Base-by-base conservation (phyloP, 2,797 vertebrate species). In the Peromyscus nudipes region DNA sequence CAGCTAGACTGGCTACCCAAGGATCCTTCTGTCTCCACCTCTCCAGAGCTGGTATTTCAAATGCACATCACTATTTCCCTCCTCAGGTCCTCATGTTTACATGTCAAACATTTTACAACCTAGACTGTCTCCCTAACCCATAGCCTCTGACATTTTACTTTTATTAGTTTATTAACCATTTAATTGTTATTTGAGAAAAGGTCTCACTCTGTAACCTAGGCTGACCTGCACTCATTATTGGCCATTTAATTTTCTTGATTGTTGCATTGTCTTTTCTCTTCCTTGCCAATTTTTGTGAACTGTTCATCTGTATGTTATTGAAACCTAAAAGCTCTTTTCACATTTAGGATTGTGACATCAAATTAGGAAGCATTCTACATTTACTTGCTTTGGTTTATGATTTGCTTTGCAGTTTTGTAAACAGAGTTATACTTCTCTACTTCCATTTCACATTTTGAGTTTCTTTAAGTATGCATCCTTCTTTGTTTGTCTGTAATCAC, bases 401-500 rank as follows among this genome's bases (percentile, higher is more conserved):
- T 46, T 94, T 96, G 17, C 2, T 94, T 71, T 88, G 60, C 29
- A 97, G 16, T 46, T 93, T 81, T 90, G 16, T 93, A 46, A 67
- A 80, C 46, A 27, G 7, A 83, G 3, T 82, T 86, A 83, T 27
- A 12, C 0, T 84, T 89, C 40, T 6, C 21, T 16, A 7, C 64
- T 93, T 43, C 1, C 21, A 60, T 23, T 62, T 88, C 8, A 25
- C 34, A 19, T 96, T 79, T 93, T 21, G 14, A 31, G 1, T 93
- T 64, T 46, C 0, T 94, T 73, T 55, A 75, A 64, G 34, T 95
- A 25, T 17, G 31, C 57, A 4, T 6, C 4, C 4, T 93, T 16
- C 76, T 96, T 69, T 97, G 84, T 62, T 96, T 95, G 89, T 77
- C n/a, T 52, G 4, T 29, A 43, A 17, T 89, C 80, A 46, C 19